Evolutionary conservation across 2,888 invertebrate species (phyloP), one percentile per base, ranked within the genome.

Genomic region (Ochropleura plecta): DNA sequence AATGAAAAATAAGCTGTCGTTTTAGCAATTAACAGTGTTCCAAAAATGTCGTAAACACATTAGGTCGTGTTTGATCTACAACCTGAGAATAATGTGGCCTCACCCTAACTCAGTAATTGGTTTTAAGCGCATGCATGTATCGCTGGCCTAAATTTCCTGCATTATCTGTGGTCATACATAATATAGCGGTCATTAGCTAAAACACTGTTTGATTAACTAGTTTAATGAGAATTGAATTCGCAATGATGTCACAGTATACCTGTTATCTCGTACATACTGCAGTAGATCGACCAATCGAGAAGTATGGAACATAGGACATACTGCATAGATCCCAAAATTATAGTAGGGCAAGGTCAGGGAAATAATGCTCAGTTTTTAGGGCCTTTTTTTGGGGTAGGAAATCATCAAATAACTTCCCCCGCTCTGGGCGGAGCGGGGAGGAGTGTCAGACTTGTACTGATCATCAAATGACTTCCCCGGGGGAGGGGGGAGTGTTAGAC

Each of bases 51-150:
- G 55, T 42, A 10, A 63, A 72, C 66, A 79, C 64, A 70, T 79
- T 82, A 48, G 67, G 18, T 48, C 48, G 42, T 78, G 69, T 86
- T 81, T 81, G 76, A 71, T 76, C 74, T 69, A 81, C 59, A 82
- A 81, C 75, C 71, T 82, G 73, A 79, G 75, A 42, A 65, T 76
- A 67, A 68, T 86, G 57, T 79, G 30, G 63, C 79, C 78, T 65
- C 81, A 51, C 81, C 86, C 69, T 86, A 82, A 82, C 77, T 64
- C 64, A 59, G 76, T 86, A 86, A 86, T 86, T 82, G 82, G 57
- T 78, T 82, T 76, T 63, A 73, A 82, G 66, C 73, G 66, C 77
- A 82, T 79, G 76, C 78, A 79, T 76, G 73, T 74, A 78, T 60
- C 55, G 66, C 64, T 86, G 86, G 76, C 82, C 86, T 84, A 75